Conservation (phyloP, 2,113 vertebrate genomes). For the Mellivora capensis region DNA sequence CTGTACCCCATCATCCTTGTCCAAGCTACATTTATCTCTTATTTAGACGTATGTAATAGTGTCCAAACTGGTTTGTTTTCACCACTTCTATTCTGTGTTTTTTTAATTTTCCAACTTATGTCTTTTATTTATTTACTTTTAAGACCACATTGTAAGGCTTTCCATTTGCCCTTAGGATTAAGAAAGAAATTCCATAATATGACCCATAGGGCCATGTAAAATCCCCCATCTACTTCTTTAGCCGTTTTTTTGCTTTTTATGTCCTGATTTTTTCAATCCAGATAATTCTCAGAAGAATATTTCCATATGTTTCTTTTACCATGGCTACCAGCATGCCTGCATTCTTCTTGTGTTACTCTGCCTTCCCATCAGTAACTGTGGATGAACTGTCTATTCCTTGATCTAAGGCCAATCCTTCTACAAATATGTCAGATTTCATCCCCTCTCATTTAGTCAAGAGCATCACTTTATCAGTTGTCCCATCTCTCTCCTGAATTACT, state of each 20-base stretch:
- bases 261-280: not conserved
- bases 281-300: not conserved
- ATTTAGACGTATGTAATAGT: not conserved
- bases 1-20: not conserved
- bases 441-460: not conserved
- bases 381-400: not conserved
- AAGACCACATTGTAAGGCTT: not conserved
- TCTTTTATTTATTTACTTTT: not conserved
- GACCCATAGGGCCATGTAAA: not conserved
- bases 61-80: not conserved
- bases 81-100: not conserved
- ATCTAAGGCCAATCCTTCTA: not conserved
- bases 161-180: not conserved
- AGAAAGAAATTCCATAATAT: not conserved
- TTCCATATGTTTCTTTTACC: not conserved
- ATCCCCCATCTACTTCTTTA: too few relatives aligned
- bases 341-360: not conserved
- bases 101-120: not conserved
- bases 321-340: not conserved
- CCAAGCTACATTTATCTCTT: not conserved
- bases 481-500: not conserved
- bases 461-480: not conserved
- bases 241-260: not conserved
- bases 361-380: not conserved
- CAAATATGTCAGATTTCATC: not conserved